A percentile compares a stretch with the other conserved stretches of the same genome.
Conservation (phyloP, 2,113 vertebrate species). For the Poecilia latipinna region DNA sequence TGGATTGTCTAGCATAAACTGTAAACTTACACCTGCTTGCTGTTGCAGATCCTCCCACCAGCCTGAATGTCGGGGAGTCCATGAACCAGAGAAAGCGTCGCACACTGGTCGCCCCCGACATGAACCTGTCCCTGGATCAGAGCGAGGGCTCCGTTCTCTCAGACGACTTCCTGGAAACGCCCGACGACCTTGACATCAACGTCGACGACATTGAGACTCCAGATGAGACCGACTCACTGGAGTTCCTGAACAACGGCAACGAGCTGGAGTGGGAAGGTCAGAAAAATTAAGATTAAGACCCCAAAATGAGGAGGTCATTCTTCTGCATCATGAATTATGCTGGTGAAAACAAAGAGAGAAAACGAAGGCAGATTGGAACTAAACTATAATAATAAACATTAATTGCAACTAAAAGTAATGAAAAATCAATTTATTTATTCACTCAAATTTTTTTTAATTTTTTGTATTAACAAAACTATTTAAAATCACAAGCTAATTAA, state of each 20-base stretch:
- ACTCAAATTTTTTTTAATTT: no score
- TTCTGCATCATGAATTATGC: no score
- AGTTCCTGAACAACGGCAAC: conserved; percentile 90
- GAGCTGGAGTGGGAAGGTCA: conserved; percentile 98
- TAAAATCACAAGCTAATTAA: neutral
- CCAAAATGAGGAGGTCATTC: no score
- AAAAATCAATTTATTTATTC: no score
- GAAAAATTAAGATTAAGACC: conserved; percentile 30
- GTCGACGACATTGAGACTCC: conserved; percentile 97
- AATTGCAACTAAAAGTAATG: no score
- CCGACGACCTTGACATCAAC: conserved; percentile 95
- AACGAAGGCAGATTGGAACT: no score
- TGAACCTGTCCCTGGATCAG: conserved; percentile 96
- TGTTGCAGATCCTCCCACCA: conserved; percentile 85
- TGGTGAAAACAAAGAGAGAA: no score
- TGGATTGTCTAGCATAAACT: neutral
- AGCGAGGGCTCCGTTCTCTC: conserved; percentile 95
- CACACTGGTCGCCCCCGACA: conserved; percentile 91
- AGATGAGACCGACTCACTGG: conserved; percentile 93
- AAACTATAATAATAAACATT: no score
- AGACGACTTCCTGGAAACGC: conserved; percentile 91
- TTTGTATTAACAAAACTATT: no score
- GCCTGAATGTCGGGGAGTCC: conserved; percentile 80
- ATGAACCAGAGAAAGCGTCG: conserved; percentile 85
- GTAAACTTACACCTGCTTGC: neutral